Evolutionary conservation across 2,797 vertebrate genomes (phyloP).

Genomic region (Pipistrellus pipistrellus): DNA sequence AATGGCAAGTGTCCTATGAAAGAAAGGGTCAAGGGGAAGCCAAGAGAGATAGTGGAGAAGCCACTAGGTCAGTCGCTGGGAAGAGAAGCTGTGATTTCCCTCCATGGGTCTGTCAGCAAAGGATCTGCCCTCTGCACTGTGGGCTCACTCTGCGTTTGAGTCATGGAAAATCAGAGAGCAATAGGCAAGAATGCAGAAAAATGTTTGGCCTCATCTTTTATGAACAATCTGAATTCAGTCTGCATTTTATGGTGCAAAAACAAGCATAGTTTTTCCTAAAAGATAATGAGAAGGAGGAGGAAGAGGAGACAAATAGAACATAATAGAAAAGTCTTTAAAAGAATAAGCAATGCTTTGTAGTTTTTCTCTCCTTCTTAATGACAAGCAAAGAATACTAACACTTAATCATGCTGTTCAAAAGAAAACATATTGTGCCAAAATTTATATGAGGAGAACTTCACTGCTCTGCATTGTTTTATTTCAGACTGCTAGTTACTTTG

Average conservation of each 20-base stretch:
- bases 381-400: conserved; percentile 42
- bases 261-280: conserved; percentile 23
- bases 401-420: conserved; percentile 54
- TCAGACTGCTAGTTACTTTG: conserved; percentile 35
- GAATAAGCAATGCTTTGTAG: neutral
- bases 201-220: conserved; percentile 82
- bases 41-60: conserved; percentile 69
- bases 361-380: conserved; percentile 39
- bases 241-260: conserved; percentile 64
- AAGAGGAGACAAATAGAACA: conserved; percentile 36
- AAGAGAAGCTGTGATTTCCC: conserved; percentile 74
- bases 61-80: neutral
- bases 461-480: conserved; percentile 54
- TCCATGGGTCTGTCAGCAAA: conserved; percentile 82
- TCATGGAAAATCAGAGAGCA: conserved; percentile 86
- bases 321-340: conserved; percentile 55
- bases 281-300: conserved; percentile 30
- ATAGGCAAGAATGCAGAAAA: conserved; percentile 84
- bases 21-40: neutral
- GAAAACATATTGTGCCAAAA: conserved; percentile 28
- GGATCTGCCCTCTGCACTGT: conserved; percentile 79
- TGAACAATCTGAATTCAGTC: conserved; percentile 79
- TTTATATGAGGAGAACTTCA: conserved; percentile 50
- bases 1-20: conserved; percentile 63
- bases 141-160: conserved; percentile 83